These are phyloP conservation scores for Anabacerthia variegaticeps DNA, from an alignment of 2,797 vertebrate genomes.

Conservation along the genomic window DNA sequence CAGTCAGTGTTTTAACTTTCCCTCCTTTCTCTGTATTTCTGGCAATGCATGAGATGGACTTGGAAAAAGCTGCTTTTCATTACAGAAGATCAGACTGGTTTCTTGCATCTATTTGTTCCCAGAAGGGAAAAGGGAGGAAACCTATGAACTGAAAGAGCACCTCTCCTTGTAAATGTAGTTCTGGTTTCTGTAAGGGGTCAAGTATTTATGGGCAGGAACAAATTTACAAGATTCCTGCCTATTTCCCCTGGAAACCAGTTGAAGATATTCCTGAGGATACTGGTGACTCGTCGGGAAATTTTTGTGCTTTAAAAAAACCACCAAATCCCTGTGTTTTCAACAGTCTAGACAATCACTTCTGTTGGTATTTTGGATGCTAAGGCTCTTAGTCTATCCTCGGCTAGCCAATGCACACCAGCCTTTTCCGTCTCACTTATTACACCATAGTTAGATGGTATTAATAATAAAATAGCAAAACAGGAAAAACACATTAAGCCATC, in stretches of 20 bases:
- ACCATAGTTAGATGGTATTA: background rate
- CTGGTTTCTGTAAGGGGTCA: background rate
- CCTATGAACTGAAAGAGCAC: background rate
- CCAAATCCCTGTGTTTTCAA: background rate
- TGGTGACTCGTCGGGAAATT: background rate
- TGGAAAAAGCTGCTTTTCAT: background rate
- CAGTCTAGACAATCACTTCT: background rate
- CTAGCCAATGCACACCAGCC: background rate
- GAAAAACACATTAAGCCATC: background rate
- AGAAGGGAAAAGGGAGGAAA: background rate
- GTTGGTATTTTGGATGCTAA: background rate
- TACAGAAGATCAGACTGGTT: background rate
- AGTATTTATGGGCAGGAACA: background rate
- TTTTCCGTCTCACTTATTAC: background rate
- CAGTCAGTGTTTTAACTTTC: background rate
- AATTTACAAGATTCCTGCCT: background rate
- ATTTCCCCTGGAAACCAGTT: background rate
- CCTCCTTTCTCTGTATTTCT: background rate
- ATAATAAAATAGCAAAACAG: background rate
- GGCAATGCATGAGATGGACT: background rate
- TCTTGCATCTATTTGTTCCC: background rate
- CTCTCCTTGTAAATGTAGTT: background rate
- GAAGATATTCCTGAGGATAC: background rate
- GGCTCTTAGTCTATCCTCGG: background rate
- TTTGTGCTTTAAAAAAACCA: background rate